Conservation (phyloP, 23 tunicate species). For the Ciona savignyi region DNA sequence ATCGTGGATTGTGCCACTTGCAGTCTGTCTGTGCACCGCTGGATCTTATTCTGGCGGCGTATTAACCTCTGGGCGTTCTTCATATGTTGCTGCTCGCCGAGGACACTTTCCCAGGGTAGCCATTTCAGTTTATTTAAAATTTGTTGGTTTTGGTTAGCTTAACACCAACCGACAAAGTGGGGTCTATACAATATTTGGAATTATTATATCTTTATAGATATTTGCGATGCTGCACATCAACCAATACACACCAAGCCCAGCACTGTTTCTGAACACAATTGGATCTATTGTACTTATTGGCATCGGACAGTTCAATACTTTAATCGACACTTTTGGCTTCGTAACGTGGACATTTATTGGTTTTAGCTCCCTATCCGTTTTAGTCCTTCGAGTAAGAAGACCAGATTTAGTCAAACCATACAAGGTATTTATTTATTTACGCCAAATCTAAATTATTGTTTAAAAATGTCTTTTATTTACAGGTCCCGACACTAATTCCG, state of each 20-base stretch:
- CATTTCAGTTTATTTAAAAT: too few relatives aligned
- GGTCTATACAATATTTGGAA: too few relatives aligned
- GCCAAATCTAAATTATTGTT: too few relatives aligned
- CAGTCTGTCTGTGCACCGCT: conserved; percentile 6
- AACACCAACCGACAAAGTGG: too few relatives aligned
- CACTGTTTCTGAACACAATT: background rate
- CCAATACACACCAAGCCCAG: background rate
- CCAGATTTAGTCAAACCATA: background rate
- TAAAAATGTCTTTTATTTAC: background rate
- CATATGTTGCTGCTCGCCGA: conserved; percentile 12
- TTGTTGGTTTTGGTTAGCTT: too few relatives aligned
- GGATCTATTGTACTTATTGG: background rate
- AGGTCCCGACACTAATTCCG: background rate
- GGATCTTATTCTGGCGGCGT: conserved; percentile 3
- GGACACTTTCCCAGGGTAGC: conserved; percentile 13
- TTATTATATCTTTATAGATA: background rate
- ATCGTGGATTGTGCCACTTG: conserved; percentile 7
- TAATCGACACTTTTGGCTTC: background rate
- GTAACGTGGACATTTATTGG: background rate
- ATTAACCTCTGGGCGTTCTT: background rate
- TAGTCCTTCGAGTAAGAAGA: background rate
- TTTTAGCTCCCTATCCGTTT: background rate
- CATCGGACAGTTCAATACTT: background rate
- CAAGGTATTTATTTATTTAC: background rate
- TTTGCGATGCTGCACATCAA: background rate